Conservation (phyloP, 2,797 vertebrate genomes). For the Luscinia megarhynchos region DNA sequence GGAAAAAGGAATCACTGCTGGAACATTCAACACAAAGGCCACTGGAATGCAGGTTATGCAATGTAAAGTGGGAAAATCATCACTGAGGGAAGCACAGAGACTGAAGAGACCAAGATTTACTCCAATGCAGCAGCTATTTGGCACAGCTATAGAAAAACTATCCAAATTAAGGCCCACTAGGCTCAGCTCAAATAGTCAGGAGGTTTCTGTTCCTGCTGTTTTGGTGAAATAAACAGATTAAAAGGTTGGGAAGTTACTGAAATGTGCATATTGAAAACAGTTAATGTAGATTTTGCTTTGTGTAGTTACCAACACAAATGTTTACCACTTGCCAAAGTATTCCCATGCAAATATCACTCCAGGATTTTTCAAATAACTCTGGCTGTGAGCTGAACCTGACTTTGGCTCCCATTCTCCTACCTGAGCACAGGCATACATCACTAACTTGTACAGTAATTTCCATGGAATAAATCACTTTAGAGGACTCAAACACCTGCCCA, state of each 20-base stretch:
- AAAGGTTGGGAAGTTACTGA: neutral
- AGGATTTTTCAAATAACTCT: neutral
- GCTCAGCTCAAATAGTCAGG: neutral
- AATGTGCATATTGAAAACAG: neutral
- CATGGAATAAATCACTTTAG: neutral
- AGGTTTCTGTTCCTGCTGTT: neutral
- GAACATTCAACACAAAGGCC: neutral
- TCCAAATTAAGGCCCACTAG: neutral
- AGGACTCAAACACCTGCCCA: neutral
- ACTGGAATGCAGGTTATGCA: neutral
- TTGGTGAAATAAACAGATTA: neutral
- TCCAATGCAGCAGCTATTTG: neutral
- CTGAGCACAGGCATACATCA: neutral
- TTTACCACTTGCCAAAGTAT: neutral
- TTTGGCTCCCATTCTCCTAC: neutral
- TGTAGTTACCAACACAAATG: neutral
- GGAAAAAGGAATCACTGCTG: neutral
- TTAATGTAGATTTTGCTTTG: neutral
- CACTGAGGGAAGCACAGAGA: neutral
- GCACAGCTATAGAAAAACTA: neutral
- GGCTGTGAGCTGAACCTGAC: neutral
- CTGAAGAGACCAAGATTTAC: neutral
- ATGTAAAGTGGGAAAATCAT: rapidly evolving
- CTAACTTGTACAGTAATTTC: neutral
- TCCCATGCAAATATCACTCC: neutral